Evolutionary conservation across 2,113 vertebrate genomes (phyloP), one percentile per base, ranked within the genome.

Genomic region (Cyprichromis sp.): DNA sequence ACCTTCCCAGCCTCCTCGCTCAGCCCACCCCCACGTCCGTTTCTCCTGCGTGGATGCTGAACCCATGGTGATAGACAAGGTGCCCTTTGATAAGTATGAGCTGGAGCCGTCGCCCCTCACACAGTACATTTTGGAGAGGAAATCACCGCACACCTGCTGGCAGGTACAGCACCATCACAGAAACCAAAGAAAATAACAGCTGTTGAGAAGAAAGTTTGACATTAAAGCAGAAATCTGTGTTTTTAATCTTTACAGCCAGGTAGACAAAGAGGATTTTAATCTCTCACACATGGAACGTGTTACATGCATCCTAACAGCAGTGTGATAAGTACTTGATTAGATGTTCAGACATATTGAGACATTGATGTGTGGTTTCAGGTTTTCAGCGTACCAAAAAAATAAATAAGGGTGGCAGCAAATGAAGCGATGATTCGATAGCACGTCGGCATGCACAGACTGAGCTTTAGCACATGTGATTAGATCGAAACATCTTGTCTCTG

Each of bases 1-100:
- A 10, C 6, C 36, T 14, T 4, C 24, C 63, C 81, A 99, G 98
- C 99, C 99, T 88, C 98, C 99, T 1, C 98, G 98, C 93, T 97
- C 98, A 3, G 97, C 98, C 91, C 99, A 99, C 94, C 99, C 99
- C 1, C 94, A 99, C 82, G 97, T 99, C 45, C 97, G 97, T 6
- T 99, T 99, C 96, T 98, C 98, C 90, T 99, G 99, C 87, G 90
- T 97, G 73, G 98, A 99, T 88, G 97, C 98, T 83, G 99, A 99
- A 84, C 99, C 99, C 59, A 99, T 99, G 98, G 98, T 99, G 85
- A 99, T 99, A 68, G 98, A 99, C 94, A 99, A 99, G 95, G 97
- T 99, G 84, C 99, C 98, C 78, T 99, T 99, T 83, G 98, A 99
- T 96, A 99, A 99, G 90, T 99, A 99, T 3, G 99, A 99, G 94